Evolutionary conservation across 2,797 vertebrate species (phyloP).

Genomic region (Anguilla pacifica): DNA sequence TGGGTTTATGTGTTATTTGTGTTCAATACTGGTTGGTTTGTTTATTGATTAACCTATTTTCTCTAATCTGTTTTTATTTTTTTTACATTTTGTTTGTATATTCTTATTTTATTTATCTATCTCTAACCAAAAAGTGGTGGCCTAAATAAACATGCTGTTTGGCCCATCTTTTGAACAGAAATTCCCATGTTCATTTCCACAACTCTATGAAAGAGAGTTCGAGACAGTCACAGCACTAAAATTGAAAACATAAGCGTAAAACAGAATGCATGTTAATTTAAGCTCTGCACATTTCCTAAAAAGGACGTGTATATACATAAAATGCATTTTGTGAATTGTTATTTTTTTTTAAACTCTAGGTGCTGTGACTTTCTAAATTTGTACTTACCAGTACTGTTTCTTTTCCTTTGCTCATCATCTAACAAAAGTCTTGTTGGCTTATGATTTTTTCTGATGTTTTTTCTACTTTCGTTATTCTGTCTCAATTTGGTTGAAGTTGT

Average conservation of each 20-base stretch:
- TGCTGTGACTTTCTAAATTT: slow-evolving; percentile 71
- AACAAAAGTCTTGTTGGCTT: slow-evolving; percentile 45
- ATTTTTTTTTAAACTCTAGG: slow-evolving; percentile 13
- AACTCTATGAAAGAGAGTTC: slow-evolving; percentile 49
- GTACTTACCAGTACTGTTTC: slow-evolving; percentile 42
- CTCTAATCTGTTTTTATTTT: not conserved
- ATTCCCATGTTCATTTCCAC: slow-evolving; percentile 54
- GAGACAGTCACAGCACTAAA: slow-evolving; percentile 69
- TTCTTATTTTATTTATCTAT: slow-evolving; percentile 34
- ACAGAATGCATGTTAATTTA: not conserved
- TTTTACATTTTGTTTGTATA: slow-evolving; percentile 10
- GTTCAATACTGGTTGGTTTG: slow-evolving; percentile 42
- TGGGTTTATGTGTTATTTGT: slow-evolving; percentile 54
- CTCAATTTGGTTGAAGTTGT: slow-evolving; percentile 43
- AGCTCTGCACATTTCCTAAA: not conserved
- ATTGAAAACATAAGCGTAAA: not conserved
- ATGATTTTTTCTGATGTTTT: slow-evolving; percentile 34
- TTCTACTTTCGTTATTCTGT: slow-evolving; percentile 50
- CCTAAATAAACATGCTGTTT: slow-evolving; percentile 78
- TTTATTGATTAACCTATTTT: slow-evolving; percentile 26
- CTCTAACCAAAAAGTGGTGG: slow-evolving; percentile 51
- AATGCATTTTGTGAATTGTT: not conserved
- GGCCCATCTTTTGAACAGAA: slow-evolving; percentile 82
- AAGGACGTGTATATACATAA: not conserved
- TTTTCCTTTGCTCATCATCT: slow-evolving; percentile 44